Evolutionary conservation across 2,797 vertebrate genomes (phyloP).

Genomic region (Megalops cyprinoides): DNA sequence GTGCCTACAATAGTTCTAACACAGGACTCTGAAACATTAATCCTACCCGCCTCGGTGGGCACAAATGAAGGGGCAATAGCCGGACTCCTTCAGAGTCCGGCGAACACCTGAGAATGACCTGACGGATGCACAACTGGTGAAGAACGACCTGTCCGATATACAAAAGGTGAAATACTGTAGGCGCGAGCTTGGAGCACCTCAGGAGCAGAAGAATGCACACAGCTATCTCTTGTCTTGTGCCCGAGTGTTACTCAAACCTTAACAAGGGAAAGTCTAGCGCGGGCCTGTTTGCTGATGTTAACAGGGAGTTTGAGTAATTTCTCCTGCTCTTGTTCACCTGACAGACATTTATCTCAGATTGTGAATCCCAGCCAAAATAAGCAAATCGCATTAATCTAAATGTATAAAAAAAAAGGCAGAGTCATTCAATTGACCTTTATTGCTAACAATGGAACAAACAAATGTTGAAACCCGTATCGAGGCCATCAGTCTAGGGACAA

Average conservation of each 20-base stretch:
- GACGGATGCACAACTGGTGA: background rate
- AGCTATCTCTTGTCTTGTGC: background rate
- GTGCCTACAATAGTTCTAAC: background rate
- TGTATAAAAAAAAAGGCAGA: background rate
- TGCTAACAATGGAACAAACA: constrained; percentile 42
- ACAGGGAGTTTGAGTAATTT: background rate
- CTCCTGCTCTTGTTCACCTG: background rate
- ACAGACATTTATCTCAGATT: background rate
- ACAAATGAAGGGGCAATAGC: background rate
- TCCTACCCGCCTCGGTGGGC: background rate
- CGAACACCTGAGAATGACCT: background rate
- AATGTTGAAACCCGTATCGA: constrained; percentile 28
- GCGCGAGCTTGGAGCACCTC: background rate
- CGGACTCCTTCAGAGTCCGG: background rate
- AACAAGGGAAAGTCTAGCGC: background rate
- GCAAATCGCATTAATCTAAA: background rate
- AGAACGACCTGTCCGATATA: background rate
- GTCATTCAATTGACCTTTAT: constrained; percentile 43
- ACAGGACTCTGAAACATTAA: background rate
- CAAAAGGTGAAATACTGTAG: constrained; percentile 7
- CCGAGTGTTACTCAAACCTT: background rate
- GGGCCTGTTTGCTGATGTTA: background rate
- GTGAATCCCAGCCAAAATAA: background rate
- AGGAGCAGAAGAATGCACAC: background rate
- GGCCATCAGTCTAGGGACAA: constrained; percentile 33